Conservation (phyloP, 2,113 vertebrate species). For the Tyrannus savana region DNA sequence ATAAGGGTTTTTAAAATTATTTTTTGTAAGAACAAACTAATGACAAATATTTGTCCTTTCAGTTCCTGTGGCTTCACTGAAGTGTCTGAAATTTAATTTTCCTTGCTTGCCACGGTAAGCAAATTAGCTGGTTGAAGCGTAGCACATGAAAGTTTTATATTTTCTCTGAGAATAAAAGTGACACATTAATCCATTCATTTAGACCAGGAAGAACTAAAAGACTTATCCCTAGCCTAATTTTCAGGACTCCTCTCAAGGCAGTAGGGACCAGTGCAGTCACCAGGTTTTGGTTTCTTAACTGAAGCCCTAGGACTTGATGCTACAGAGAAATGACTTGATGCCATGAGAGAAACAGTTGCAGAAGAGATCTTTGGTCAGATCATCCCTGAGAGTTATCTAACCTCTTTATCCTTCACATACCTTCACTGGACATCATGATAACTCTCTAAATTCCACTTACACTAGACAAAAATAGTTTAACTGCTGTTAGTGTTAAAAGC, state of each 20-base stretch:
- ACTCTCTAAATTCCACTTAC: background rate
- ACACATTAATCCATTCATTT: background rate
- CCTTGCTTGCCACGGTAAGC: background rate
- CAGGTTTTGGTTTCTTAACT: background rate
- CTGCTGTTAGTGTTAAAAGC: background rate
- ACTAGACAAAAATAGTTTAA: background rate
- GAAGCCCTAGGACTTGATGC: background rate
- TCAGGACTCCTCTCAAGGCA: background rate
- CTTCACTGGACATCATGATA: background rate
- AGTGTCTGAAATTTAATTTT: background rate
- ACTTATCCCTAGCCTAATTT: background rate
- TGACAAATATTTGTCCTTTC: background rate
- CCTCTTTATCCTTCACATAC: background rate
- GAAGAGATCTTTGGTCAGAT: background rate
- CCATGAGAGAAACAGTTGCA: background rate
- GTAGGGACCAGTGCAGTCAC: background rate
- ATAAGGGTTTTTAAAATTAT: background rate
- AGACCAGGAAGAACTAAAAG: background rate
- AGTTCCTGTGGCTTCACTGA: background rate
- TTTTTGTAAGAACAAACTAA: background rate
- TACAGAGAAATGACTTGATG: background rate
- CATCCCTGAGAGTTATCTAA: background rate
- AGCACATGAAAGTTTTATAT: background rate
- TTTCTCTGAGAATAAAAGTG: background rate
- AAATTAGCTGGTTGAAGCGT: background rate